phyloP scores from a whole-genome alignment of 2,113 vertebrate species.

The Ictidomys tridecemlineatus region DNA sequence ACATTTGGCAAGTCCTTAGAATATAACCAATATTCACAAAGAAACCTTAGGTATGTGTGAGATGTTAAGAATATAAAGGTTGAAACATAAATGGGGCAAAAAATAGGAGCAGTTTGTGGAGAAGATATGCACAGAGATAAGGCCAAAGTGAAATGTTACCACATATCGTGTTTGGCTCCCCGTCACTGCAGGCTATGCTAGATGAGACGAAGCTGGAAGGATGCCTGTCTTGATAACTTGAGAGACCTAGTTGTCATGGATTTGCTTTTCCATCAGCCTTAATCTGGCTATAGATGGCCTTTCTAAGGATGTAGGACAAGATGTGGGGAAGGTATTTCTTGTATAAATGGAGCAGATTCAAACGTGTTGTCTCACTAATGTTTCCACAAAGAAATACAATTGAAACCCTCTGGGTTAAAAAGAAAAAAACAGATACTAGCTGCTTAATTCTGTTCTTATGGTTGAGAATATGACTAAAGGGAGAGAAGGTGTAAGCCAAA shows the following conservation, averaged over 20 bases:
- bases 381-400: neutral
- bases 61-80: neutral
- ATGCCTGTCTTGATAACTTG: neutral
- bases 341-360: neutral
- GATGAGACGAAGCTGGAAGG: neutral
- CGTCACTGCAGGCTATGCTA: neutral
- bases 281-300: neutral
- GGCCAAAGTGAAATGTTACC: neutral
- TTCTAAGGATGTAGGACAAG: neutral
- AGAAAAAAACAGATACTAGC: neutral
- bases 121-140: neutral
- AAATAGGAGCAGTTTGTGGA: neutral
- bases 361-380: neutral
- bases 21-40: neutral
- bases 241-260: neutral
- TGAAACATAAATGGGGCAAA: neutral
- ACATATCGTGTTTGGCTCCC: neutral
- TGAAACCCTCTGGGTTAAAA: neutral
- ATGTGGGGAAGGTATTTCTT: neutral
- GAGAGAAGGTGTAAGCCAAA: neutral
- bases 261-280: neutral
- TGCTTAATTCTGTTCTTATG: neutral
- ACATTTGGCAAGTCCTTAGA: slow-evolving; percentile 16
- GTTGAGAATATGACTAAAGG: neutral
- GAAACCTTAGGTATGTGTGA: neutral